Evolutionary conservation across 2,888 invertebrate species (phyloP).

Genomic region (Nineta flava): DNA sequence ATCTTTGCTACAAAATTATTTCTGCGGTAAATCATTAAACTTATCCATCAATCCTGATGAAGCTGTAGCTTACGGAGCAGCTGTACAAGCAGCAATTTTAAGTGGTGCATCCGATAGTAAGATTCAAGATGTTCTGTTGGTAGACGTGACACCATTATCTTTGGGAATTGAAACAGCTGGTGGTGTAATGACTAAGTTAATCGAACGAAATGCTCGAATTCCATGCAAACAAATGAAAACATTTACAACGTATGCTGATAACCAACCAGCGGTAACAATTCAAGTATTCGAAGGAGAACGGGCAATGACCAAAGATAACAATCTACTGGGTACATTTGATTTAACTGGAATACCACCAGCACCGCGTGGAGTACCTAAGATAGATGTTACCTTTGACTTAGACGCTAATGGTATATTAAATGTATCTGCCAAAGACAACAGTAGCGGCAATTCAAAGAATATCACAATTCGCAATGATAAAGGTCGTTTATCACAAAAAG

Average conservation of each 20-base stretch:
- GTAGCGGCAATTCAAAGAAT: conserved; percentile 47
- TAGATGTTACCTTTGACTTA: conserved; percentile 55
- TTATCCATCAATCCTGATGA: conserved; percentile 26
- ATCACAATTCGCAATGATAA: conserved; percentile 73
- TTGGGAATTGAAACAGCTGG: conserved; percentile 66
- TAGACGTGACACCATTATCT: conserved; percentile 52
- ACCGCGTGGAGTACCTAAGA: conserved; percentile 48
- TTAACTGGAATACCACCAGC: conserved; percentile 53
- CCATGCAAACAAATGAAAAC: conserved; percentile 38
- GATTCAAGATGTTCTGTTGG: conserved; percentile 57
- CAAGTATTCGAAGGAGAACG: conserved; percentile 55
- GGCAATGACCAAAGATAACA: conserved; percentile 69
- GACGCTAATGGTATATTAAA: conserved; percentile 58
- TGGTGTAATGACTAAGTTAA: conserved; percentile 56
- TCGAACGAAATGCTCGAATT: conserved; percentile 38
- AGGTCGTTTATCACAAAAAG: conserved; percentile 62
- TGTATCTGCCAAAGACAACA: conserved; percentile 34
- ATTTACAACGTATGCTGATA: conserved; percentile 52
- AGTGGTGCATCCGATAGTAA: conserved; percentile 38
- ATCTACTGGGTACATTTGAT: conserved; percentile 47
- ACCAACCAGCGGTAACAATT: conserved; percentile 44
- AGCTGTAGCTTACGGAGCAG: conserved; percentile 26
- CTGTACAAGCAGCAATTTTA: conserved; percentile 24
- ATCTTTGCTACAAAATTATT: conserved; percentile 55
- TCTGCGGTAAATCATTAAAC: conserved; percentile 36